phyloP scores from a whole-genome alignment of 2,113 vertebrate genomes.

The Cariama cristata region DNA sequence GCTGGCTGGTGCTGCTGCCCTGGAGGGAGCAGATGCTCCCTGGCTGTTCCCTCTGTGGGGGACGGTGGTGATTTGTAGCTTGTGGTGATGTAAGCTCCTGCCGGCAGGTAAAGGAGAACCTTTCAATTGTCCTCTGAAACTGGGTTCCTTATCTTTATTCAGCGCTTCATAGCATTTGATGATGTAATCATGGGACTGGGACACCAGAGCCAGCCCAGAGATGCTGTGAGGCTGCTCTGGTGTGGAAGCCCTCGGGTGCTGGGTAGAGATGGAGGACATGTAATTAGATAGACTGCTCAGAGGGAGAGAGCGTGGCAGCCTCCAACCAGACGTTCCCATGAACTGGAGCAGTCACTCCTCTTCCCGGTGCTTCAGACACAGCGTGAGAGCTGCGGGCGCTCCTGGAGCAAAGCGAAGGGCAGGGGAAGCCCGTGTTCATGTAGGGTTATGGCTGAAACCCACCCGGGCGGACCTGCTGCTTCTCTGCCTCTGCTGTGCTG shows the following conservation, averaged over 20 bases:
- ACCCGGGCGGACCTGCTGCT: rapidly evolving
- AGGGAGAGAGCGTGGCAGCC: neutral
- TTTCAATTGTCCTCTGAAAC: neutral
- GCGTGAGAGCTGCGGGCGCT: rapidly evolving
- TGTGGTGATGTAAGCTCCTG: neutral
- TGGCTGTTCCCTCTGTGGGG: neutral
- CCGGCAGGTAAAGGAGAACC: neutral
- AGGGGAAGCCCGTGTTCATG: rapidly evolving
- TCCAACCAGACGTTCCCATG: rapidly evolving
- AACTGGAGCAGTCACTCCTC: rapidly evolving
- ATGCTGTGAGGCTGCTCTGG: neutral
- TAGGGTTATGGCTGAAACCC: neutral
- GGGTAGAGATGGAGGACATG: neutral
- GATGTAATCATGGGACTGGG: neutral
- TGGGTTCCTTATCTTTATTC: neutral
- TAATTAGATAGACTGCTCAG: neutral
- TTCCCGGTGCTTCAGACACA: neutral
- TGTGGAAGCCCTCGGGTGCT: neutral
- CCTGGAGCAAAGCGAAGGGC: rapidly evolving
- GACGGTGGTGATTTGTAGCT: neutral
- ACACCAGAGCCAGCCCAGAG: neutral
- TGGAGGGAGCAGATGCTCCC: neutral
- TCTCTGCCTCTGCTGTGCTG: neutral
- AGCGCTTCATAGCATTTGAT: rapidly evolving
- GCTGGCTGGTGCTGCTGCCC: neutral